These are phyloP conservation scores for Carassius auratus DNA, from an alignment of 2,113 vertebrate species.

Conservation along the genomic window DNA sequence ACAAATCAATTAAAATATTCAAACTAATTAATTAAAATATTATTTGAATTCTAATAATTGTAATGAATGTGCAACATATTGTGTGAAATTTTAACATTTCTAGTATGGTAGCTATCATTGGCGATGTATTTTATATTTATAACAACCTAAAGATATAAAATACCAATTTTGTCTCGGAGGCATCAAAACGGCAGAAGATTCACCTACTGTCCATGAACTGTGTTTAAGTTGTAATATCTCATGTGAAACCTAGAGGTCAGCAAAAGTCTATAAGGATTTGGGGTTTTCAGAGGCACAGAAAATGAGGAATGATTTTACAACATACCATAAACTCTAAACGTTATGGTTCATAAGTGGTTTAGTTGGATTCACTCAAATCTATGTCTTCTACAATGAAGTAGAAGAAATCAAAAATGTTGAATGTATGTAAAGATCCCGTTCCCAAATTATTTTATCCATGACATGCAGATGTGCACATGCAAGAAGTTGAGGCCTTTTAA, in stretches of 20 bases:
- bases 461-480: neutral
- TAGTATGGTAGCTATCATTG: neutral
- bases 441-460: neutral
- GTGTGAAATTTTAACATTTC: neutral
- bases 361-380: neutral
- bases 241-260: slow-evolving; percentile 25
- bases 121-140: neutral
- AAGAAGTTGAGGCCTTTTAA: neutral
- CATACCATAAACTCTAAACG: neutral
- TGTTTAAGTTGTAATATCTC: neutral
- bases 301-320: neutral
- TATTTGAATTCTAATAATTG: neutral
- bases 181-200: neutral
- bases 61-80: neutral
- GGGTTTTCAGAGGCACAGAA: neutral
- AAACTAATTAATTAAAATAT: neutral
- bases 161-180: neutral
- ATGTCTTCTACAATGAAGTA: too few relatives aligned
- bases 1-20: neutral
- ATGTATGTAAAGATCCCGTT: neutral
- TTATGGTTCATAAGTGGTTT: neutral
- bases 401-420: neutral
- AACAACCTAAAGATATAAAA: neutral
- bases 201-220: neutral
- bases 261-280: slow-evolving; percentile 2